phyloP scores from a whole-genome alignment of 2,113 vertebrate genomes.

The Montifringilla adamsi region DNA sequence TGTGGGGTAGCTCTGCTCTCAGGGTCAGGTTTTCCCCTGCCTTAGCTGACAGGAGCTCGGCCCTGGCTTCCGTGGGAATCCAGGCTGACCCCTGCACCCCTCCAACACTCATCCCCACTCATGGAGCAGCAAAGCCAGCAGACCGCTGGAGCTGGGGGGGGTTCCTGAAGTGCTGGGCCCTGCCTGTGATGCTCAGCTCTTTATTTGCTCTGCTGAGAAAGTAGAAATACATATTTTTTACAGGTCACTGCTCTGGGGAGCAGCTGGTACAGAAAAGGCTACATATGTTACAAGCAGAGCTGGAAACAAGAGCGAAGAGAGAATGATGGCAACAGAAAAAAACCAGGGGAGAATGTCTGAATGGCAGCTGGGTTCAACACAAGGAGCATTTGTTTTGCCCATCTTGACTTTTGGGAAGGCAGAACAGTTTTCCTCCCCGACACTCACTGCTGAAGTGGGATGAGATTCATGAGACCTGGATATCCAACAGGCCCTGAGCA shows the following conservation, averaged over 20 bases:
- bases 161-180: fast-evolving
- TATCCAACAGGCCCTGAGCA: neutral
- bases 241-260: neutral
- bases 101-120: neutral
- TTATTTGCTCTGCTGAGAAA: neutral
- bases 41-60: fast-evolving
- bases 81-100: neutral
- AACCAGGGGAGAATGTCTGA: neutral
- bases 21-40: neutral
- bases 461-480: neutral
- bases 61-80: neutral
- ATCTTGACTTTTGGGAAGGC: neutral
- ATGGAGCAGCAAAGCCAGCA: neutral
- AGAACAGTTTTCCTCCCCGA: neutral
- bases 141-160: neutral
- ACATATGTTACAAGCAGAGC: neutral
- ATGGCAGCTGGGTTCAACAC: neutral
- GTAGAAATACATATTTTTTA: neutral
- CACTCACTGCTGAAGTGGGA: neutral
- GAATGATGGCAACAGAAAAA: neutral
- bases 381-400: neutral
- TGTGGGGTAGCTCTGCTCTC: neutral
- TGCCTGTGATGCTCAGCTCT: neutral
- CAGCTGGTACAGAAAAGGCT: neutral
- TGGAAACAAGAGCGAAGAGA: neutral